Conservation (phyloP, 1,140 invertebrate genomes). For the Sitophilus oryzae region DNA sequence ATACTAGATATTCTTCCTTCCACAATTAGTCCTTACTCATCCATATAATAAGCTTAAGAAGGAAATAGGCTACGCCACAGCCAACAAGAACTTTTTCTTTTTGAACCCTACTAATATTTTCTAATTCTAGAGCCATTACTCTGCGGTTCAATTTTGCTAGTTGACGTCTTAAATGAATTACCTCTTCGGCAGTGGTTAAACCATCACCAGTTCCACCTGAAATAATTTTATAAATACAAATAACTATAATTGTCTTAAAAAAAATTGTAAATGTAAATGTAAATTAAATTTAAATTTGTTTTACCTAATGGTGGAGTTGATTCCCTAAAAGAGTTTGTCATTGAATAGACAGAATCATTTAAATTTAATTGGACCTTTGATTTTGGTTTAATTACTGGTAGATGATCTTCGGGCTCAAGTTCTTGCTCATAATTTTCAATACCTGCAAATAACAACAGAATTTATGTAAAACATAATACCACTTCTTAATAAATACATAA, state of each 20-base stretch:
- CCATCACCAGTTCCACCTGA: constrained; percentile 57
- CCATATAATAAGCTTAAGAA: constrained; percentile 81
- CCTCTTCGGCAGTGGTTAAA: constrained; percentile 67
- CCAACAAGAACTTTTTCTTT: constrained; percentile 77
- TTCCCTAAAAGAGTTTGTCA: constrained; percentile 25
- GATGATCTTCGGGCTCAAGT: constrained; percentile 30
- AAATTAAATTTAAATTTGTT: constrained; percentile 6
- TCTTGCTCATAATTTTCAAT: constrained; percentile 55
- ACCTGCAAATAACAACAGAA: constrained; percentile 32
- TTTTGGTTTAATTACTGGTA: constrained; percentile 32
- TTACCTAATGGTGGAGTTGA: constrained; percentile 34
- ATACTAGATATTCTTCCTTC: no score
- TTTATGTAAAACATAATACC: no score
- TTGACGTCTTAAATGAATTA: constrained; percentile 73
- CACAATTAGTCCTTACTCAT: constrained; percentile 54
- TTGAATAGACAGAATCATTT: constrained; percentile 21
- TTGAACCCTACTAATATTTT: constrained; percentile 71
- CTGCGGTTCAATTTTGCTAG: constrained; percentile 78
- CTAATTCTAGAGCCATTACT: constrained; percentile 76
- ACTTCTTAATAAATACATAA: no score
- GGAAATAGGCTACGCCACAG: constrained; percentile 73
- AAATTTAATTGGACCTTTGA: constrained; percentile 19
- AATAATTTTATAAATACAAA: constrained; percentile 10
- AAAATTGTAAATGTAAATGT: constrained; percentile 1
- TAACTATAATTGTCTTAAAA: constrained; percentile 10